phyloP scores from a whole-genome alignment of 1,140 invertebrate species.

The Drosophila biarmipes region DNA sequence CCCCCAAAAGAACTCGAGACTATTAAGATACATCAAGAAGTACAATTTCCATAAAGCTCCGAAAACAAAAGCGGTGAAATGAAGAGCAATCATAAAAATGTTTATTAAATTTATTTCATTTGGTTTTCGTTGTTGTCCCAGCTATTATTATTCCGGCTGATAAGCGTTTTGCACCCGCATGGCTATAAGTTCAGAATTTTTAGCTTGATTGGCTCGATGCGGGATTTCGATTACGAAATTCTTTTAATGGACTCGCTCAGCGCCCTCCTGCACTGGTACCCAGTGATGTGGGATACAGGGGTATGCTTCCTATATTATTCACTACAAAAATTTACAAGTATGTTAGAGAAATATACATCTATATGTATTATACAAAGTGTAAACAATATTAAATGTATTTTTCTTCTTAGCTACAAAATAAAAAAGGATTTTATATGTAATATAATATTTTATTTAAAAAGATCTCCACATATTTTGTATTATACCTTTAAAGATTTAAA shows the following conservation, averaged over 20 bases:
- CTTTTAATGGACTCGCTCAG: constrained; percentile 50
- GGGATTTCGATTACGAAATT: constrained; percentile 58
- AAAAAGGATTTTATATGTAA: too few relatives aligned
- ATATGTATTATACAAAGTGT: too few relatives aligned
- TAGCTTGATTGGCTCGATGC: constrained; percentile 52
- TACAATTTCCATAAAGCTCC: constrained; percentile 42
- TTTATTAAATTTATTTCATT: constrained; percentile 56
- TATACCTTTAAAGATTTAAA: too few relatives aligned
- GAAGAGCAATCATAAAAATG: constrained; percentile 53
- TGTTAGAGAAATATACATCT: too few relatives aligned
- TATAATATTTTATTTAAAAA: too few relatives aligned
- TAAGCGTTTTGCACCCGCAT: constrained; percentile 57
- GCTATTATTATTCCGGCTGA: constrained; percentile 44
- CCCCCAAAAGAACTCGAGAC: constrained; percentile 14
- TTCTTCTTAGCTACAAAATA: too few relatives aligned
- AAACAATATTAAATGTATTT: too few relatives aligned
- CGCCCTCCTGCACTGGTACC: constrained; percentile 13
- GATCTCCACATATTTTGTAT: too few relatives aligned
- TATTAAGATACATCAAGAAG: constrained; percentile 20
- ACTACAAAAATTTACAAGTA: too few relatives aligned
- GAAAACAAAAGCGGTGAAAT: constrained; percentile 18
- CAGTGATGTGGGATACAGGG: constrained; percentile 9
- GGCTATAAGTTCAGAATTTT: constrained; percentile 20
- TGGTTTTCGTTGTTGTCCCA: constrained; percentile 11
- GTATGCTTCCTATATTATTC: too few relatives aligned